Base-by-base conservation (phyloP, 2,113 vertebrate species). In the Serilophus lunatus region DNA sequence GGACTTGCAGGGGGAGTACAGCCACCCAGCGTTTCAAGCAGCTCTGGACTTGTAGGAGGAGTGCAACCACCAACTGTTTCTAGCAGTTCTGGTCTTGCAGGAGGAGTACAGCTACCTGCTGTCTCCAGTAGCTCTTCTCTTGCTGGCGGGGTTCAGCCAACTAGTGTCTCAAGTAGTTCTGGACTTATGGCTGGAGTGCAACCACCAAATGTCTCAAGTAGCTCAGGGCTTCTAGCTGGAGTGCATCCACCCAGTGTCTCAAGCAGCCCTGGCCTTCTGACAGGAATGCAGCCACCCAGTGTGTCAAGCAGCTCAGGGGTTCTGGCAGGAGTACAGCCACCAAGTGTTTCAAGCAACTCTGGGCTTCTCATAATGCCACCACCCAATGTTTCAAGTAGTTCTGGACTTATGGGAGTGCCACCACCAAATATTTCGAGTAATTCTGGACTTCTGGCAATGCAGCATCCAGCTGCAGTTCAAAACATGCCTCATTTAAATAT, bases 391-490 rank as follows among this genome's bases (percentile, higher is more conserved):
- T 98, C 97, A 61, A 98, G 92, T 90, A 98, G 86, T 94, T 97
- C 98, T 84, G 99, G 99, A 97, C 98, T 99, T 68, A 97, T 99
- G 77, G 97, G 98, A 94, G 93, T 98, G 82, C 98, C 98, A 76
- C 98, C 98, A 96, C 98, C 98, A 91, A 97, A 96, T 97, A 93
- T 98, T 93, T 95, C 98, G 76, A 98, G 75, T 92, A 98, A 98
- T 81, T 82, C 98, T 93, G 99, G 99, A 97, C 98, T 99, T 82
- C 90, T 99, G 92, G 99, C 98, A 88, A 98, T 99, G 98, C 99
- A 99, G 82, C 99, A 90, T 96, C 99, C 98, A 77, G 97, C 98
- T 87, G 98, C 98, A 18, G 93, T 98, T 96, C 99, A 99, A 82
- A 98, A 97, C 12, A 97, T 99, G 88, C 98, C 99, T 94, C 98